Percentiles rank a stretch among this genome's conserved stretches.
Conservation (phyloP, 2,797 vertebrate genomes). For the Zalophus californianus region DNA sequence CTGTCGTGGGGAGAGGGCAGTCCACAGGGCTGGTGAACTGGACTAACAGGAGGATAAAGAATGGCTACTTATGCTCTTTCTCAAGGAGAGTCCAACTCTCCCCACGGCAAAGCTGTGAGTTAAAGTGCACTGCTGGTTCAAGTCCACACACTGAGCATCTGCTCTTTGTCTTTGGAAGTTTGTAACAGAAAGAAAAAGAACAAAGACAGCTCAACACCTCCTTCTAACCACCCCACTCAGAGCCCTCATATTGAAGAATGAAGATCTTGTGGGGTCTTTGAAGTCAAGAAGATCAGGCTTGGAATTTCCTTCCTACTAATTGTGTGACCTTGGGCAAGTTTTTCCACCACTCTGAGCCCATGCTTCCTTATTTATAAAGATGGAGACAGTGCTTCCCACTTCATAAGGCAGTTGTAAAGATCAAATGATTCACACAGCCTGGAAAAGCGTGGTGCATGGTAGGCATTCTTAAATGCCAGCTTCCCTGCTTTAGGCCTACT, state of each 20-base stretch:
- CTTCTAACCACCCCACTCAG: not conserved
- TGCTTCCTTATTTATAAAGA: constrained; percentile 62
- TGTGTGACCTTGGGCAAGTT: not conserved
- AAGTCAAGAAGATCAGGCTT: not conserved
- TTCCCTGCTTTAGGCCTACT: not conserved
- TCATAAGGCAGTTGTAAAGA: not conserved
- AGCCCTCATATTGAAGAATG: not conserved
- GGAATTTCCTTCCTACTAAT: not conserved
- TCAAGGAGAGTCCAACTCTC: not conserved
- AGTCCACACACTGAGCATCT: not conserved
- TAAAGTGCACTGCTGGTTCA: not conserved
- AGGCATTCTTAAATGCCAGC: not conserved
- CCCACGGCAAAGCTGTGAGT: not conserved
- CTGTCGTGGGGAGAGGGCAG: not conserved
- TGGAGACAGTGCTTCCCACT: not conserved
- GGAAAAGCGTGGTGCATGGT: not conserved
- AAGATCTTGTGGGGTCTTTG: not conserved
- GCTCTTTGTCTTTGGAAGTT: not conserved
- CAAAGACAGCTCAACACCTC: not conserved
- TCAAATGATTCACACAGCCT: not conserved
- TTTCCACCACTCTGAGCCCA: constrained; percentile 52
- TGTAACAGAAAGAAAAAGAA: not conserved
- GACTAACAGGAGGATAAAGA: not conserved
- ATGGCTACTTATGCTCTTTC: not conserved
- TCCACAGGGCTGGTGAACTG: not conserved